phyloP scores from a whole-genome alignment of 2,797 vertebrate species.

The Lepus townsendii region DNA sequence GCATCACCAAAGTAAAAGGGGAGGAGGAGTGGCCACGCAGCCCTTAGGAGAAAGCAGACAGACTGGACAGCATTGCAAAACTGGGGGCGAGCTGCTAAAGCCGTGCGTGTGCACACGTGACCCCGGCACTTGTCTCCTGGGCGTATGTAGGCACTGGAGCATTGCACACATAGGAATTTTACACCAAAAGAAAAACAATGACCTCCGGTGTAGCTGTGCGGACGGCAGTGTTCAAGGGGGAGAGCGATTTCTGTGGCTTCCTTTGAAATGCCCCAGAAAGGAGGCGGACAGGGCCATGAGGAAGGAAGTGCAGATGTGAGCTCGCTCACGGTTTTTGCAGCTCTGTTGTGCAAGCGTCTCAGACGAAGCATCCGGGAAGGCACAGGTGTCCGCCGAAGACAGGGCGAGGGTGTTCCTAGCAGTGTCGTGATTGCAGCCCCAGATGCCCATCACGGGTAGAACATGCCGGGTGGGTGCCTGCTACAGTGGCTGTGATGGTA shows the following conservation, averaged over 20 bases:
- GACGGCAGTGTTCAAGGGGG: not conserved
- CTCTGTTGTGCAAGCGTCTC: not conserved
- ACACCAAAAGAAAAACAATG: not conserved
- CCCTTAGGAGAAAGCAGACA: not conserved
- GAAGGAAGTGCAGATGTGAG: not conserved
- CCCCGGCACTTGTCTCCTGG: not conserved
- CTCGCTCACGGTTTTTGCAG: not conserved
- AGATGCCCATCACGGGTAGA: not conserved
- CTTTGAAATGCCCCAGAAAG: not conserved
- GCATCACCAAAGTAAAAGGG: not conserved
- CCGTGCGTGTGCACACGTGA: rapidly evolving
- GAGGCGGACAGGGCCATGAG: not conserved
- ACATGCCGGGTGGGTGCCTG: no score
- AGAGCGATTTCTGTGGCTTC: not conserved
- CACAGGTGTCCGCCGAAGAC: rapidly evolving
- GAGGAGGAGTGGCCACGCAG: rapidly evolving
- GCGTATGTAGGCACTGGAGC: not conserved
- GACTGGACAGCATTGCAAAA: not conserved
- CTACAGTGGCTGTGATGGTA: no score
- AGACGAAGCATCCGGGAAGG: not conserved
- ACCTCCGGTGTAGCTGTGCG: not conserved
- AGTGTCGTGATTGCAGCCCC: not conserved
- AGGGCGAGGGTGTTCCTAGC: not conserved
- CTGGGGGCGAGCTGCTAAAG: rapidly evolving
- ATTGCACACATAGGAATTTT: not conserved